Evolutionary conservation across 1,140 invertebrate genomes (phyloP).

Genomic region (Lysiphlebus fabarum): DNA sequence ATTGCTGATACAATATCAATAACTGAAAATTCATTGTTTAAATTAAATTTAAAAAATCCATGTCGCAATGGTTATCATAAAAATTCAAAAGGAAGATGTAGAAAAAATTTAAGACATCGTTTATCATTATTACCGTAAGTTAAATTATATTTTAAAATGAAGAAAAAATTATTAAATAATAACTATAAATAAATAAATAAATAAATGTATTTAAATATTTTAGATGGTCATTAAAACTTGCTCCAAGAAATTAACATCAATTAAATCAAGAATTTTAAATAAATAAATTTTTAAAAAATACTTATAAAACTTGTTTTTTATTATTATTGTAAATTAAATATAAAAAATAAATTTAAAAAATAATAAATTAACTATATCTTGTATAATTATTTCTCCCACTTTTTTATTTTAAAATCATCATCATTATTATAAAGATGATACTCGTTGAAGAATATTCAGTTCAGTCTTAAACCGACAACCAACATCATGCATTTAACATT

Average conservation of each 20-base stretch:
- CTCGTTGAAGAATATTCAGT: neutral
- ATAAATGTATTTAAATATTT: slow-evolving; percentile 2
- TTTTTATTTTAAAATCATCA: too few species aligned
- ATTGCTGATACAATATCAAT: neutral
- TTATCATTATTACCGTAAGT: slow-evolving; percentile 37
- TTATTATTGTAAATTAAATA: too few species aligned
- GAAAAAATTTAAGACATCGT: slow-evolving; percentile 22
- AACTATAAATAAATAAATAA: slow-evolving; percentile 7
- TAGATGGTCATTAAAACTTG: slow-evolving; percentile 29
- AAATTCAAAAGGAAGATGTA: slow-evolving; percentile 30
- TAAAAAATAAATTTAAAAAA: too few species aligned
- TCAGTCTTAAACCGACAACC: neutral
- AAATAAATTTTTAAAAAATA: too few species aligned
- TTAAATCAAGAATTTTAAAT: too few species aligned
- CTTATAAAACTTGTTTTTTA: too few species aligned
- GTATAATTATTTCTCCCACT: too few species aligned
- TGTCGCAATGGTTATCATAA: slow-evolving; percentile 21
- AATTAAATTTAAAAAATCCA: slow-evolving; percentile 11
- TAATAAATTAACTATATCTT: too few species aligned
- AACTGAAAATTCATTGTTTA: neutral
- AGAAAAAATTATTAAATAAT: neutral
- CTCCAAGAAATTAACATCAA: slow-evolving; percentile 13
- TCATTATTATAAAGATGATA: too few species aligned
- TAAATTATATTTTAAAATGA: neutral
- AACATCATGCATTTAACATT: slow-evolving; percentile 4